Base-by-base conservation (phyloP, 2,113 vertebrate species). In the Talpa occidentalis region DNA sequence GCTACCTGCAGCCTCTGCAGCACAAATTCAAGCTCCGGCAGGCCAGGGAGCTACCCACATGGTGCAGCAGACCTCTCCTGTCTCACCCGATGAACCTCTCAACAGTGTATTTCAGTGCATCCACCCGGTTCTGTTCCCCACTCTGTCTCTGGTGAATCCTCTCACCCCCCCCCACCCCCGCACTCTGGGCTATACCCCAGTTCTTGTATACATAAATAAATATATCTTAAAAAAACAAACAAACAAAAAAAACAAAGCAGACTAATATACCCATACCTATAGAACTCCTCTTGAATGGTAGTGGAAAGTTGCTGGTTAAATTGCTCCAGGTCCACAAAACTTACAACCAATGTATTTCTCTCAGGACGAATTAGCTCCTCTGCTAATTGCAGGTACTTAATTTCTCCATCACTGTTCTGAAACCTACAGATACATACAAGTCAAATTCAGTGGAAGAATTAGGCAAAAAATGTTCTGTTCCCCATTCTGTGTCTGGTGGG, bases 221-320 rank as follows among this genome's bases (percentile, higher is more conserved):
- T 12, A 66, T 14, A 16, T n/a, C 14, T 66, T 26, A 17, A 37
- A 21, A 67, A 30, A 32, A n/a, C n/a, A n/a, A n/a, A n/a, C n/a
- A 81, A 66, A 67, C 8, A 37, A 17, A 56, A 9, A 56, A 56
- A 19, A 16, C 21, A 56, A 24, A 60, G 7, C 28, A 62, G 11
- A 28, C 24, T 32, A 62, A 28, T 12, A 69, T 22, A 64, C 3
- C 28, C 88, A 67, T 94, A 99, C 99, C 99, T 99, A 97, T 99
- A 99, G 96, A 99, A 99, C 76, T 99, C 99, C 96, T 99, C 99
- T 97, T 99, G 99, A 95, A 99, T 95, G 92, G 99, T 99, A 84
- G 99, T 99, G 15, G 99, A 99, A 95, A 99, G 99, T 94, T 99
- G 99, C 97, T 99, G 99, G 96, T 99, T 99, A 97, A 99, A 99